phyloP scores from a whole-genome alignment of 2,113 vertebrate species.

The Pungitius pungitius region DNA sequence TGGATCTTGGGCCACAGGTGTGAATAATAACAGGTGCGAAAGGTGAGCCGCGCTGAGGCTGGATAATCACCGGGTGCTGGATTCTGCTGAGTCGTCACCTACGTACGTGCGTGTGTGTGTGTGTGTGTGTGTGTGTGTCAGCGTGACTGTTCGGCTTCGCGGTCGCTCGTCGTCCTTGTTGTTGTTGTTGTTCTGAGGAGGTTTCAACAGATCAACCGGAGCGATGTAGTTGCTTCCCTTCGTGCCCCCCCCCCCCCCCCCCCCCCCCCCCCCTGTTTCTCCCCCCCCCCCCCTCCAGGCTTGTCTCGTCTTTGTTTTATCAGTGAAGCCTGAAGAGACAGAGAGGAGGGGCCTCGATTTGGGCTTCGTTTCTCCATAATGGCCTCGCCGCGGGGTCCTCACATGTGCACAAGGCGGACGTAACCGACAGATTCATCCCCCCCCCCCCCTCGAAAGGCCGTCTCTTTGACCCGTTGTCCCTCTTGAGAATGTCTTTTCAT shows the following conservation, averaged over 20 bases:
- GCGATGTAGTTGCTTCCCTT: neutral
- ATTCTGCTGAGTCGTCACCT: slow-evolving; percentile 43
- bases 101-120: slow-evolving; percentile 32
- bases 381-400: slow-evolving; percentile 24
- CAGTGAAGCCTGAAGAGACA: slow-evolving; percentile 17
- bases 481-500: neutral
- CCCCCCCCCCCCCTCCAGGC: neutral
- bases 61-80: slow-evolving; percentile 50
- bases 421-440: neutral
- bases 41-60: too few species aligned
- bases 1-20: neutral
- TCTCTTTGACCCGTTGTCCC: neutral
- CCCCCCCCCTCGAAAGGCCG: neutral
- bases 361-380: slow-evolving; percentile 33
- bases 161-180: neutral
- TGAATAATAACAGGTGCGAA: too few species aligned
- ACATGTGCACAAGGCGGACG: neutral
- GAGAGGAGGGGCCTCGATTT: slow-evolving; percentile 9
- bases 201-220: neutral
- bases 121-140: too few species aligned
- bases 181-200: neutral
- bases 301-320: slow-evolving; percentile 10
- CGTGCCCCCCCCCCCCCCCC: too few species aligned
- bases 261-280: slow-evolving; percentile 11
- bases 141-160: slow-evolving; percentile 23